These are phyloP conservation scores for Tonatia bakeri DNA, from an alignment of 2,113 vertebrate species.

Conservation along the genomic window DNA sequence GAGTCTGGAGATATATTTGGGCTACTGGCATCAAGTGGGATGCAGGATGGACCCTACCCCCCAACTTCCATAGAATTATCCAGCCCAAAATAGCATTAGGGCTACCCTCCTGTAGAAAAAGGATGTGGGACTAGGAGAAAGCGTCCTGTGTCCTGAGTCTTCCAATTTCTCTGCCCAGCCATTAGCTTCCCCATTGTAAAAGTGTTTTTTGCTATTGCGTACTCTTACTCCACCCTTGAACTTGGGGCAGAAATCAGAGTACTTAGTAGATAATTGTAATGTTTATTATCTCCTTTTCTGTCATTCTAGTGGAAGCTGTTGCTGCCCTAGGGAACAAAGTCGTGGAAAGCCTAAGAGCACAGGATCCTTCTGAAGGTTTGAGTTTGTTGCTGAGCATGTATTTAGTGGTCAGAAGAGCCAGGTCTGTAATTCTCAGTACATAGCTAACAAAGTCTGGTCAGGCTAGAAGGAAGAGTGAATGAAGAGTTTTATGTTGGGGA, in stretches of 20 bases:
- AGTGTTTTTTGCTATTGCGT: background rate
- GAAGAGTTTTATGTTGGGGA: background rate
- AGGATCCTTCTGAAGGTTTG: slow-evolving; percentile 93
- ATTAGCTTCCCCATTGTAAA: background rate
- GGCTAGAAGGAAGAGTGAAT: background rate
- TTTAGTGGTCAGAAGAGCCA: background rate
- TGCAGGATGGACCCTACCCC: too few relatives aligned
- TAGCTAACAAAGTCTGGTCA: background rate
- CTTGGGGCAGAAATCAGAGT: background rate
- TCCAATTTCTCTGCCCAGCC: background rate
- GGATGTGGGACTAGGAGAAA: background rate
- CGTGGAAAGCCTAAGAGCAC: slow-evolving; percentile 92
- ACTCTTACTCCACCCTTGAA: background rate
- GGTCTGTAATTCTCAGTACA: background rate
- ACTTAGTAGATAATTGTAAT: background rate
- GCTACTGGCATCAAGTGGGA: background rate
- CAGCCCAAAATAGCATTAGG: background rate
- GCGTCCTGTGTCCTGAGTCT: background rate
- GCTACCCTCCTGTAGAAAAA: background rate
- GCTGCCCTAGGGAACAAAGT: slow-evolving; percentile 96
- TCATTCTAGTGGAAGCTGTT: slow-evolving; percentile 92
- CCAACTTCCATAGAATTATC: background rate
- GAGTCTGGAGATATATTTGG: background rate
- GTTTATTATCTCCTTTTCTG: background rate
- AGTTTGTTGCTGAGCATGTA: background rate